These are phyloP conservation scores for Alligator mississippiensis DNA, from an alignment of 2,113 vertebrate genomes.

Conservation along the genomic window DNA sequence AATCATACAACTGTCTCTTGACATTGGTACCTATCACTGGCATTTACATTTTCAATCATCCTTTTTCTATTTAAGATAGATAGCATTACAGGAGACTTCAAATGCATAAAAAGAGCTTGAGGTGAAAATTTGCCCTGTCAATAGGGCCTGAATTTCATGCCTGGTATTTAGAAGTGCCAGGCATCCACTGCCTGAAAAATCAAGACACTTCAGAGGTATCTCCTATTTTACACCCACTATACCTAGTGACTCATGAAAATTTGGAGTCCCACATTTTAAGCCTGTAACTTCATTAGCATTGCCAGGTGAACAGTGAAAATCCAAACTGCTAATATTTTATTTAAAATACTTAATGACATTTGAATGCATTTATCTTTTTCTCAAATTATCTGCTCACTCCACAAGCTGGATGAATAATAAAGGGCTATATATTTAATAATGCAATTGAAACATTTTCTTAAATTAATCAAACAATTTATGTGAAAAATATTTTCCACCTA, in stretches of 20 bases:
- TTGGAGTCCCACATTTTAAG: background rate
- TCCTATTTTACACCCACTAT: background rate
- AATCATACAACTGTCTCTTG: background rate
- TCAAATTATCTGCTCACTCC: background rate
- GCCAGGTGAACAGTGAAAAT: slow-evolving; percentile 12
- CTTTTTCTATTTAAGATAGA: slow-evolving; percentile 23
- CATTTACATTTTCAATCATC: slow-evolving; percentile 34
- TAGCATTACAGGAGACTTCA: slow-evolving; percentile 9
- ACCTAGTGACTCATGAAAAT: background rate
- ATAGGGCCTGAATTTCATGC: background rate
- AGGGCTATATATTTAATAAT: background rate
- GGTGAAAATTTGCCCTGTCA: background rate
- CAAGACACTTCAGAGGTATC: background rate
- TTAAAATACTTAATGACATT: background rate
- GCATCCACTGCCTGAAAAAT: slow-evolving; percentile 18
- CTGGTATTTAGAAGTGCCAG: slow-evolving; percentile 3
- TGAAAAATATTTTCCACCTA: background rate
- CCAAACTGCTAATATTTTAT: background rate
- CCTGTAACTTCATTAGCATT: background rate
- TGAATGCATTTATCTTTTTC: background rate
- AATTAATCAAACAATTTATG: background rate
- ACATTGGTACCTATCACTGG: background rate
- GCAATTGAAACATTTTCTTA: background rate
- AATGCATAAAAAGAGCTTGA: background rate
- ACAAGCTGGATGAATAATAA: background rate